Conservation (phyloP, 2,888 invertebrate genomes). For the Gryllus longicercus region DNA sequence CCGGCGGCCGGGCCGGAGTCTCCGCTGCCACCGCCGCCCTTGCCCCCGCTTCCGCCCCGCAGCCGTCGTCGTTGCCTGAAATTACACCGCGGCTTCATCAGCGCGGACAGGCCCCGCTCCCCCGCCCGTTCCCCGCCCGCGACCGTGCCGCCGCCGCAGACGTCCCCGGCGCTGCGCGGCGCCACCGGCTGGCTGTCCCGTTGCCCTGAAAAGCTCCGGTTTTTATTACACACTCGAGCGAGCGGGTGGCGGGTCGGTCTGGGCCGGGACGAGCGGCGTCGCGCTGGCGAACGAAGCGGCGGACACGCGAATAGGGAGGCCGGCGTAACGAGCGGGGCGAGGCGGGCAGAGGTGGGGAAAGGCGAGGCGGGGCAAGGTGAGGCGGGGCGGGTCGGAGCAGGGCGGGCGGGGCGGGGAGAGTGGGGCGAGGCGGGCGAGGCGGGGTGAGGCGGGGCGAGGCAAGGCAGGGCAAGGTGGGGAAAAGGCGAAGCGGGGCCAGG, state of each 20-base stretch:
- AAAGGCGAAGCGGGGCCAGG: too few species aligned
- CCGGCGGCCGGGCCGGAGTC: neutral
- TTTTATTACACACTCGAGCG: neutral
- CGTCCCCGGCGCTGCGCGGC: neutral
- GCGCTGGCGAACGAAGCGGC: too few species aligned
- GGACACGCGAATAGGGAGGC: neutral
- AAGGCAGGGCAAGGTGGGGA: neutral
- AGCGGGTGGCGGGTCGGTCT: neutral
- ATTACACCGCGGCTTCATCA: slow-evolving; percentile 9
- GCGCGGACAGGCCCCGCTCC: neutral
- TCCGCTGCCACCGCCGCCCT: neutral
- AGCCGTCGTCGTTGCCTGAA: neutral
- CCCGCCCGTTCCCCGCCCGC: neutral
- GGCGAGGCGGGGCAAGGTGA: neutral
- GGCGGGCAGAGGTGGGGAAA: neutral
- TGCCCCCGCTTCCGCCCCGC: neutral
- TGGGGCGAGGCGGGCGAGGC: too few species aligned
- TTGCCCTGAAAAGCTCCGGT: slow-evolving; percentile 6
- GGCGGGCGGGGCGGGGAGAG: neutral
- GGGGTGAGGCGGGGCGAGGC: neutral
- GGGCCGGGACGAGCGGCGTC: neutral
- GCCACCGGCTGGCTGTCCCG: neutral
- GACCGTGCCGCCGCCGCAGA: too few species aligned
- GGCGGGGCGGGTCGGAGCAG: neutral
- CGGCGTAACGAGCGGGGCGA: neutral